Evolutionary conservation across 2,888 invertebrate species (phyloP).

Genomic region (Andrena marginata): DNA sequence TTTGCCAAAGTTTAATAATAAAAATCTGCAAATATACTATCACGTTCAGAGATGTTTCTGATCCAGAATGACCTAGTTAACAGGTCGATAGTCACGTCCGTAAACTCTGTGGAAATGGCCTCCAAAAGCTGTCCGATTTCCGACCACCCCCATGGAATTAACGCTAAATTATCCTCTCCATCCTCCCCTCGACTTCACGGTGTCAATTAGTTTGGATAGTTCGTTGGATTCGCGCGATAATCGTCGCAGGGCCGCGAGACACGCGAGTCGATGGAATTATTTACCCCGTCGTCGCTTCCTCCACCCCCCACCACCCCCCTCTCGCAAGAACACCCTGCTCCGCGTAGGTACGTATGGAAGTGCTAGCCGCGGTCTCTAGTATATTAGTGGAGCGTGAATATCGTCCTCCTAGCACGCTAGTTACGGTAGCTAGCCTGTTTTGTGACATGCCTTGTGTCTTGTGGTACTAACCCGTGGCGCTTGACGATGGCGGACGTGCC

Average conservation of each 20-base stretch:
- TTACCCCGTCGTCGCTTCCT: constrained; percentile 13
- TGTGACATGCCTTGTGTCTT: constrained; percentile 83
- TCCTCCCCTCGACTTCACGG: background rate
- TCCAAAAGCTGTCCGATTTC: background rate
- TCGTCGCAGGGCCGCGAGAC: background rate
- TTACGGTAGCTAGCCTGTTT: constrained; percentile 78
- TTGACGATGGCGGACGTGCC: constrained; percentile 84
- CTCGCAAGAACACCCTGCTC: constrained; percentile 19
- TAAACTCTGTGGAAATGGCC: background rate
- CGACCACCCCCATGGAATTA: background rate
- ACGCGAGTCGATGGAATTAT: background rate
- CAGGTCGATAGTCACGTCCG: background rate
- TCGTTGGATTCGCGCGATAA: background rate
- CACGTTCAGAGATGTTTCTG: background rate
- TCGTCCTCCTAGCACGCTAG: constrained; percentile 58
- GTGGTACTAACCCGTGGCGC: constrained; percentile 84
- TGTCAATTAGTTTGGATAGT: background rate
- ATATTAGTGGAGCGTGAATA: constrained; percentile 29
- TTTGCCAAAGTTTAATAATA: background rate
- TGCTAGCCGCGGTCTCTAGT: constrained; percentile 26
- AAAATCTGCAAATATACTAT: no score
- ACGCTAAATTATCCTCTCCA: background rate
- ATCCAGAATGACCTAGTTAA: background rate
- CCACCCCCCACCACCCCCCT: background rate
- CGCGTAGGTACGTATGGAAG: constrained; percentile 23